Evolutionary conservation across 2,888 invertebrate genomes (phyloP).

Genomic region (Plebejus argus): DNA sequence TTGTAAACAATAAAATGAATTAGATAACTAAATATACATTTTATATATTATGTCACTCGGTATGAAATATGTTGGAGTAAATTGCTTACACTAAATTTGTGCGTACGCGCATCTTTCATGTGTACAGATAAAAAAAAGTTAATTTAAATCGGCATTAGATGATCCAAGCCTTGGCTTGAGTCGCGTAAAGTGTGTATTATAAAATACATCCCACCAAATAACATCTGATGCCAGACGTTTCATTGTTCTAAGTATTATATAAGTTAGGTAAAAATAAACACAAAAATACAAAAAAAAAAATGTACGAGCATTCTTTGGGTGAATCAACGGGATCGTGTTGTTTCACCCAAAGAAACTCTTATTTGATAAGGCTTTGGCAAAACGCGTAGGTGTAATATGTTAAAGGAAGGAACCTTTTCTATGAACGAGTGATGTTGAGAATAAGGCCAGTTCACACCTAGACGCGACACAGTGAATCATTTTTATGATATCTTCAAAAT

Average conservation of each 20-base stretch:
- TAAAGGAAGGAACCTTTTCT: constrained; percentile 46
- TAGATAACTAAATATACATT: constrained; percentile 32
- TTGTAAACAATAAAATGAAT: constrained; percentile 27
- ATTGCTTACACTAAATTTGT: constrained; percentile 29
- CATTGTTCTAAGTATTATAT: constrained; percentile 77
- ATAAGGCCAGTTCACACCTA: constrained; percentile 35
- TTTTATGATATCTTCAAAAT: not conserved
- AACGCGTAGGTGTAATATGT: constrained; percentile 58
- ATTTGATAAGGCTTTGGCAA: constrained; percentile 70
- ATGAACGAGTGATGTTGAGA: constrained; percentile 55
- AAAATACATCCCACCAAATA: constrained; percentile 78
- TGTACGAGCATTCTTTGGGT: constrained; percentile 66
- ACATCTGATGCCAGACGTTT: constrained; percentile 77
- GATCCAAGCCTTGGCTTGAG: constrained; percentile 46
- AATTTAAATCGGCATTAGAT: constrained; percentile 26
- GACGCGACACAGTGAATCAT: not conserved
- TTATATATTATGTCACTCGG: constrained; percentile 24
- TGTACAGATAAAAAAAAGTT: constrained; percentile 26
- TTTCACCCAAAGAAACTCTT: constrained; percentile 69
- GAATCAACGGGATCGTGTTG: constrained; percentile 59
- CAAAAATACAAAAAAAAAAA: constrained; percentile 60
- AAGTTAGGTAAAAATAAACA: constrained; percentile 72
- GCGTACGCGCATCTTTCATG: constrained; percentile 18
- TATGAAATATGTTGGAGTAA: constrained; percentile 22
- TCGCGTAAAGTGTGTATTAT: constrained; percentile 62